A percentile compares a stretch with the other conserved stretches of the same genome.
Evolutionary conservation across 1,140 invertebrate genomes (phyloP).

Genomic region (Atta cephalotes): DNA sequence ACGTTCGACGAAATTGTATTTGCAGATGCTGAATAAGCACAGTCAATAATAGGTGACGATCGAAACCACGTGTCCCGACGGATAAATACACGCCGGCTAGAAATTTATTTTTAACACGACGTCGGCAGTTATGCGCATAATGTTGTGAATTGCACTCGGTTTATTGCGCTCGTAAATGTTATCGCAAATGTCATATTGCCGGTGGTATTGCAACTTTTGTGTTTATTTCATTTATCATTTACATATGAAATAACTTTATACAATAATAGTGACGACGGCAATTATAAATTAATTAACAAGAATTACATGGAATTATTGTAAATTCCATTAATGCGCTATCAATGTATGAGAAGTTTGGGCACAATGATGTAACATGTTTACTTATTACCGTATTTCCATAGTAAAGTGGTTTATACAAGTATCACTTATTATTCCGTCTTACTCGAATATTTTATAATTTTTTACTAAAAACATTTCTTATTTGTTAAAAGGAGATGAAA

Average conservation of each 20-base stretch:
- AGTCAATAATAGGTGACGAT: slow-evolving; percentile 52
- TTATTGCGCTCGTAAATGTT: slow-evolving; percentile 37
- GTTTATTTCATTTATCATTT: slow-evolving; percentile 12
- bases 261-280: neutral
- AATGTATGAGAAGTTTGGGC: neutral
- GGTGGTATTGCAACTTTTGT: neutral
- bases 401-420: slow-evolving; percentile 2
- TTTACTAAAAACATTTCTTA: neutral
- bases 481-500: too few species aligned
- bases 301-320: neutral
- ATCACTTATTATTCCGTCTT: neutral
- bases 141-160: slow-evolving; percentile 30
- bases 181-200: neutral
- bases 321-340: neutral
- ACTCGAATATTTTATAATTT: neutral
- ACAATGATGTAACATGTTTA: neutral
- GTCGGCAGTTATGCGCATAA: slow-evolving; percentile 39
- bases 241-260: neutral
- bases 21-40: slow-evolving; percentile 40
- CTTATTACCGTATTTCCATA: neutral
- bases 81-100: slow-evolving; percentile 28
- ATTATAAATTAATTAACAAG: slow-evolving; percentile 7
- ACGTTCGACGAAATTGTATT: slow-evolving; percentile 40
- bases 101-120: slow-evolving; percentile 55
- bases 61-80: slow-evolving; percentile 7